Evolutionary conservation across 2,113 vertebrate species (phyloP).

Genomic region (Salvelinus alpinus): DNA sequence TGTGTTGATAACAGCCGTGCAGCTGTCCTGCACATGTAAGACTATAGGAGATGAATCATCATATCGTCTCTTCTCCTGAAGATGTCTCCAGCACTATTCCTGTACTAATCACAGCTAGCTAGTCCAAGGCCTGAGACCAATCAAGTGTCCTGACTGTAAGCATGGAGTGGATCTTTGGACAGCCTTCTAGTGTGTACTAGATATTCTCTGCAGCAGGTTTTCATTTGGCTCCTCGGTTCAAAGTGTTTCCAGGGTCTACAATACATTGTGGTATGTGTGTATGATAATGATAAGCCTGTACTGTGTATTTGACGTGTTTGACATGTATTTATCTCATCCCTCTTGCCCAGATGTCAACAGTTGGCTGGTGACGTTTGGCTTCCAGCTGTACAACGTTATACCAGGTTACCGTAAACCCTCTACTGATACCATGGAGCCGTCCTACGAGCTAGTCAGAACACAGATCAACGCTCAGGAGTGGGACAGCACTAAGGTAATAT

Average conservation of each 20-base stretch:
- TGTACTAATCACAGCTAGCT: constrained; percentile 59
- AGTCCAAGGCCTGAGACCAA: constrained; percentile 53
- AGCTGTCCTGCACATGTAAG: constrained; percentile 54
- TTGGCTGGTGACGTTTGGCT: constrained; percentile 97
- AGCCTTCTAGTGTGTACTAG: constrained; percentile 10
- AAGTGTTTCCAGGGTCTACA: background rate
- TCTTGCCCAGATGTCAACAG: constrained; percentile 91
- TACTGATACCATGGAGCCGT: constrained; percentile 87
- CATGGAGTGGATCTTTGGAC: constrained; percentile 20
- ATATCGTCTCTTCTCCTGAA: constrained; percentile 3
- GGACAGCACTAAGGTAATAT: constrained; percentile 94
- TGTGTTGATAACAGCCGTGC: background rate
- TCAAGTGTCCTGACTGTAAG: constrained; percentile 46
- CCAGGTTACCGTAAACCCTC: constrained; percentile 92
- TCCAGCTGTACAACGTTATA: constrained; percentile 97
- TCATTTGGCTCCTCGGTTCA: background rate
- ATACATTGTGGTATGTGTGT: constrained; percentile 1
- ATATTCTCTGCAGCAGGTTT: constrained; percentile 17
- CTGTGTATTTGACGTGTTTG: background rate
- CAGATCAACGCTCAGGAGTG: constrained; percentile 98
- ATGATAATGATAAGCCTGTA: background rate
- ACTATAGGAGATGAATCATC: constrained; percentile 56
- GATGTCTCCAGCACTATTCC: constrained; percentile 26
- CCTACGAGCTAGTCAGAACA: constrained; percentile 90
- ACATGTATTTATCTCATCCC: constrained; percentile 43